Percentiles rank a stretch among this genome's conserved stretches.
Conservation (phyloP, 1,140 invertebrate species). For the Leptonema lineaticorne region DNA sequence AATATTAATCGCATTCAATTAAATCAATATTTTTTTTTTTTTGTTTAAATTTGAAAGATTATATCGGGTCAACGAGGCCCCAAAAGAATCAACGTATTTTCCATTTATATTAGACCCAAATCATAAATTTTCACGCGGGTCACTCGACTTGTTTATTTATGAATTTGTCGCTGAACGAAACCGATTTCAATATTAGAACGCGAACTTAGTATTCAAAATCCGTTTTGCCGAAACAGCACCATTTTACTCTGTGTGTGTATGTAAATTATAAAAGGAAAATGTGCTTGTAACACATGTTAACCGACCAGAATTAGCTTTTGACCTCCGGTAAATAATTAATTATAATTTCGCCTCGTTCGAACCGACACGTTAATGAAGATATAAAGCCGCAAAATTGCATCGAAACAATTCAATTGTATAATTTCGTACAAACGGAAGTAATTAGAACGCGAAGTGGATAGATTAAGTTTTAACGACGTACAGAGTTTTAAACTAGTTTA, state of each 20-base stretch:
- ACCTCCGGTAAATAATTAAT: conserved; percentile 6
- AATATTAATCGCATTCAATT: too few species aligned
- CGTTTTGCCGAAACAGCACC: background rate
- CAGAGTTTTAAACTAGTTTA: too few species aligned
- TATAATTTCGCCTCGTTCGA: conserved; percentile 1
- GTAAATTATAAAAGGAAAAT: conserved; percentile 15
- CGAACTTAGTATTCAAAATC: conserved; percentile 3
- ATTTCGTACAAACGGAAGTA: too few species aligned
- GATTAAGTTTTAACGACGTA: too few species aligned
- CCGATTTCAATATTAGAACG: background rate
- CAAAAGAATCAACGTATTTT: background rate
- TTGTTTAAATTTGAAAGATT: too few species aligned
- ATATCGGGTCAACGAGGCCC: too few species aligned
- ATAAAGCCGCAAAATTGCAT: too few species aligned
- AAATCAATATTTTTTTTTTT: too few species aligned
- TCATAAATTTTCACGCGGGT: background rate
- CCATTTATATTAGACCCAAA: background rate
- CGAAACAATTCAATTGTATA: too few species aligned
- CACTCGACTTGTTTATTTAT: background rate
- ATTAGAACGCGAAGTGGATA: too few species aligned
- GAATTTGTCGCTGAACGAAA: background rate
- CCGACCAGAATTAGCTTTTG: background rate
- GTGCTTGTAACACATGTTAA: conserved; percentile 14
- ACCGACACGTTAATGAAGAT: too few species aligned
- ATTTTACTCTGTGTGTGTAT: conserved; percentile 4